phyloP scores from a whole-genome alignment of 2,797 vertebrate genomes.

The Cossypha heuglini region DNA sequence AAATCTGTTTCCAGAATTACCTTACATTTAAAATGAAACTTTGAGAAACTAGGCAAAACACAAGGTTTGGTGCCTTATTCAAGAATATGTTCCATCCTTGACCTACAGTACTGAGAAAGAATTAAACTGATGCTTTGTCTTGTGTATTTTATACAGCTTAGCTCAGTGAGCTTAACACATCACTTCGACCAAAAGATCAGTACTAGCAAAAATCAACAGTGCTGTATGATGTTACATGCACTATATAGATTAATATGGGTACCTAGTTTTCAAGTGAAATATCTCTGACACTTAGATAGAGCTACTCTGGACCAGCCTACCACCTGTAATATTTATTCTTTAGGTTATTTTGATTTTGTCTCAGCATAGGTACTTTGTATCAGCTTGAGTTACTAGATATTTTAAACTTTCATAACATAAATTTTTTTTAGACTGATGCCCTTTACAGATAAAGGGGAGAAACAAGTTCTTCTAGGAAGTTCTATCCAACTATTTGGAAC shows the following conservation, averaged over 20 bases:
- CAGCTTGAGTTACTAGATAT: background rate
- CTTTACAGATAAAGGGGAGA: background rate
- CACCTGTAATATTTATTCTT: background rate
- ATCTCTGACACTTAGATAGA: background rate
- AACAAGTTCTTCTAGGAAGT: background rate
- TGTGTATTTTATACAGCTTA: background rate
- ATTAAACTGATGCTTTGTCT: background rate
- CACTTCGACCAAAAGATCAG: background rate
- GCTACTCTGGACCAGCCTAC: background rate
- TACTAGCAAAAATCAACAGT: background rate
- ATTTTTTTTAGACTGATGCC: background rate
- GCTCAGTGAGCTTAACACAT: background rate
- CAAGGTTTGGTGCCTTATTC: background rate
- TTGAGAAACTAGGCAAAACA: background rate
- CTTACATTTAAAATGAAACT: background rate
- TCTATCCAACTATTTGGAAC: background rate
- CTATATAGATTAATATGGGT: accelerated
- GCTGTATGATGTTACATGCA: background rate
- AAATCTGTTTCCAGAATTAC: background rate
- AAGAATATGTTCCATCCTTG: background rate
- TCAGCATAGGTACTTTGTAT: background rate
- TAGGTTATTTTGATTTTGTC: background rate
- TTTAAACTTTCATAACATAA: background rate
- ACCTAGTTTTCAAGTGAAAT: background rate
- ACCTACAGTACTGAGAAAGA: background rate